Evolutionary conservation across 2,113 vertebrate species (phyloP).

Genomic region (Corythoichthys haematopterus): DNA sequence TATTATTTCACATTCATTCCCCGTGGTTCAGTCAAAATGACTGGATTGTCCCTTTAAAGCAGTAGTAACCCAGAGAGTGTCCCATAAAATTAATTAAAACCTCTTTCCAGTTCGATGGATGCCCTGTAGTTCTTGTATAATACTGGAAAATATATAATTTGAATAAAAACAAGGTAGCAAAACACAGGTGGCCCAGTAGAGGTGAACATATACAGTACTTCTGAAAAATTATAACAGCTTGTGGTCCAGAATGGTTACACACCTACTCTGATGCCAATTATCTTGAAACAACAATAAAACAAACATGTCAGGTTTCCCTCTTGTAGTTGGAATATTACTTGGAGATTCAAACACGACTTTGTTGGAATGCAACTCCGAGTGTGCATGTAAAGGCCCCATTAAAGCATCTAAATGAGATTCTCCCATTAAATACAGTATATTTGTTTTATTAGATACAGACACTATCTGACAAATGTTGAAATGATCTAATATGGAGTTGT

Average conservation of each 20-base stretch:
- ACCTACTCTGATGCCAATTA: not conserved
- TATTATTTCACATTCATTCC: too few relatives aligned
- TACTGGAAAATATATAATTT: not conserved
- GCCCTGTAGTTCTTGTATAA: not conserved
- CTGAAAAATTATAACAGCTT: not conserved
- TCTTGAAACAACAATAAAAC: not conserved
- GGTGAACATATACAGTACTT: not conserved
- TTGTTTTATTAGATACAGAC: not conserved
- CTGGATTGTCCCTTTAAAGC: too few relatives aligned
- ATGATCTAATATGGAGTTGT: not conserved
- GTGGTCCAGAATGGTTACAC: not conserved
- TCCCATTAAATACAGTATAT: not conserved
- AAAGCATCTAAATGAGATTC: not conserved
- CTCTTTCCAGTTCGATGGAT: not conserved
- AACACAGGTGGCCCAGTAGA: not conserved
- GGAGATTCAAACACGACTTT: conserved; percentile 13
- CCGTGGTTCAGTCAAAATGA: too few relatives aligned
- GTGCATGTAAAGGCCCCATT: not conserved
- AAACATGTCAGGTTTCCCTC: not conserved
- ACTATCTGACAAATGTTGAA: not conserved
- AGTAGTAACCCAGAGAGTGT: too few relatives aligned
- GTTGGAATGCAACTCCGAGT: not conserved
- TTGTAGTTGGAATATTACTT: not conserved
- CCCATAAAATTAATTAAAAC: not conserved
- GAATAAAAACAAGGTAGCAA: not conserved